Evolutionary conservation across 2,113 vertebrate species (phyloP).

Genomic region (Phyllostomus discolor): DNA sequence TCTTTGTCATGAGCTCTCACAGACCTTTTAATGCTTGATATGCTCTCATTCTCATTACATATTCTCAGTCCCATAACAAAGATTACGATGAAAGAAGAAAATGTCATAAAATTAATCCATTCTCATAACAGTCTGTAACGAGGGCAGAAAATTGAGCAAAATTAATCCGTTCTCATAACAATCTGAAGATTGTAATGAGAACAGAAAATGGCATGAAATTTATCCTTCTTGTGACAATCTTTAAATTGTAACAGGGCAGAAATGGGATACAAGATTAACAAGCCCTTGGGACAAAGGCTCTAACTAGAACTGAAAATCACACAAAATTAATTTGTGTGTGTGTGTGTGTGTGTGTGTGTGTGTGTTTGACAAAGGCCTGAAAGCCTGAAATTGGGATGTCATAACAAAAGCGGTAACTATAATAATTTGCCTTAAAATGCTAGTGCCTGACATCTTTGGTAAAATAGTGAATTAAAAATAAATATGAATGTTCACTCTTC

Average conservation of each 20-base stretch:
- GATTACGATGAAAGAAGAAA: conserved; percentile 83
- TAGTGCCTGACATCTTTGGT: not conserved
- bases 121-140: conserved; percentile 80
- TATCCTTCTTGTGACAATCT: conserved; percentile 80
- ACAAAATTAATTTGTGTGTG: conserved; percentile 53
- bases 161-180: conserved; percentile 81
- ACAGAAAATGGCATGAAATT: conserved; percentile 80
- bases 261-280: conserved; percentile 76
- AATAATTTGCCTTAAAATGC: conserved; percentile 50
- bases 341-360: not conserved
- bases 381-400: conserved; percentile 7
- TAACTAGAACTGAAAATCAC: conserved; percentile 60
- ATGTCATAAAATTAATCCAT: conserved; percentile 85
- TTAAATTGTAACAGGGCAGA: conserved; percentile 72
- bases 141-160: conserved; percentile 82
- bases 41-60: conserved; percentile 78
- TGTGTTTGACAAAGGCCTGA: not conserved
- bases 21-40: conserved; percentile 78
- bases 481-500: not conserved
- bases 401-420: conserved; percentile 45
- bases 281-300: conserved; percentile 66
- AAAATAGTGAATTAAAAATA: conserved; percentile 15
- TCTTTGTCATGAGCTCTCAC: conserved; percentile 75
- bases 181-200: conserved; percentile 81
- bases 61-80: conserved; percentile 83